Evolutionary conservation across 2,113 vertebrate species (phyloP), one percentile per base, ranked within the genome.

Genomic region (Eretmodus cyanostictus): DNA sequence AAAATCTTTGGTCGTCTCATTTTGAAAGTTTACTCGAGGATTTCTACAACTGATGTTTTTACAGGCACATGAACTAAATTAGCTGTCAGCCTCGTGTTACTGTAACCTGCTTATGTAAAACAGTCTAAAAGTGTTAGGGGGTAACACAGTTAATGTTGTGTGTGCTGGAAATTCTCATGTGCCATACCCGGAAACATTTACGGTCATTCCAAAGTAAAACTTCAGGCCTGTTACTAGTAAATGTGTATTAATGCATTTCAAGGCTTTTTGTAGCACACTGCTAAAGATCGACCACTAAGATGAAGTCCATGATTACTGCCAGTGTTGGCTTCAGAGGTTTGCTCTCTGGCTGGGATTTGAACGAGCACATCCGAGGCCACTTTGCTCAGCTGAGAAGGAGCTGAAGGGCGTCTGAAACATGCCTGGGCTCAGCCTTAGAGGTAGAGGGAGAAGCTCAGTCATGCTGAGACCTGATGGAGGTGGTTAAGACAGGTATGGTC

Each of bases 381-480:
- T 22, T 22, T 68, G 6, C 7, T 40, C n/a, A 7, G 61, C 7
- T n/a, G 31, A n/a, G 6, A 22, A 22, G 22, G 22, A 22, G 22
- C 22, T 22, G 22, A 4, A 63, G 59, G 10, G 53, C 10, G 11
- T 22, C 19, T 68, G 19, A 68, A 68, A 68, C 19, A 38, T 4
- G 19, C 7, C 34, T 40, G 19, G 0, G 36, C 36, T 68, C 34
- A 24, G 36, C 63, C 63, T 40, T 0, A 40, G 36, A 68, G n/a
- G 13, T 16, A 9, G 2, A 24, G 8, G 4, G 38, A 71, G n/a
- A 42, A 0, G 1, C 66, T 71, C 66, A 16, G 66, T 24, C 66
- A 42, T 24, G 59, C 29, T 19, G 59, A 36, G 59, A 36, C 0
- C 59, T n/a, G 59, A 63, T 63, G 59, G 59, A 63, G 31, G 31